Evolutionary conservation across 1,140 invertebrate genomes (phyloP).

Genomic region (Aphis gossypii): DNA sequence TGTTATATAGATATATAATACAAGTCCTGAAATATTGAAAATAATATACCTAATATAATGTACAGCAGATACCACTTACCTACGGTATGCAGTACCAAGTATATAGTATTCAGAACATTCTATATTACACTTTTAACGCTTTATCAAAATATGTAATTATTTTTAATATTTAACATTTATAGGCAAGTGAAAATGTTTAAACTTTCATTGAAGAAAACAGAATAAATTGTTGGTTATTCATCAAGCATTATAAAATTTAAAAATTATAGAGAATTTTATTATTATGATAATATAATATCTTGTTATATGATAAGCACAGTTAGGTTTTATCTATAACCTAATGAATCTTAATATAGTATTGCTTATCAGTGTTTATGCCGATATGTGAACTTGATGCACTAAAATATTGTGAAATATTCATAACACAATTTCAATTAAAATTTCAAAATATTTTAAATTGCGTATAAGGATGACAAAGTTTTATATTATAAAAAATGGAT

Average conservation of each 20-base stretch:
- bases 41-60: background rate
- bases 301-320: background rate
- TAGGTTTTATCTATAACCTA: background rate
- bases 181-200: background rate
- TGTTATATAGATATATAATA: background rate
- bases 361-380: background rate
- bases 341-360: background rate
- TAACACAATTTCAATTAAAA: background rate
- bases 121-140: background rate
- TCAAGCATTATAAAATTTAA: no score
- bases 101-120: background rate
- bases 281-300: background rate
- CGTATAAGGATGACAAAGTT: background rate
- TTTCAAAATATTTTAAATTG: background rate
- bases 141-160: background rate
- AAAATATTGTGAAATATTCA: background rate
- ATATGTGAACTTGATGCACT: background rate
- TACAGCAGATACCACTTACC: background rate
- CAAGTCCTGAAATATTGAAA: background rate
- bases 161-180: background rate
- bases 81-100: background rate
- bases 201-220: background rate
- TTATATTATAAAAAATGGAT: background rate
- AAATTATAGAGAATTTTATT: background rate
- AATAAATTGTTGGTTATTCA: no score